Evolutionary conservation across 2,888 invertebrate species (phyloP).

Genomic region (Globia sparganii): DNA sequence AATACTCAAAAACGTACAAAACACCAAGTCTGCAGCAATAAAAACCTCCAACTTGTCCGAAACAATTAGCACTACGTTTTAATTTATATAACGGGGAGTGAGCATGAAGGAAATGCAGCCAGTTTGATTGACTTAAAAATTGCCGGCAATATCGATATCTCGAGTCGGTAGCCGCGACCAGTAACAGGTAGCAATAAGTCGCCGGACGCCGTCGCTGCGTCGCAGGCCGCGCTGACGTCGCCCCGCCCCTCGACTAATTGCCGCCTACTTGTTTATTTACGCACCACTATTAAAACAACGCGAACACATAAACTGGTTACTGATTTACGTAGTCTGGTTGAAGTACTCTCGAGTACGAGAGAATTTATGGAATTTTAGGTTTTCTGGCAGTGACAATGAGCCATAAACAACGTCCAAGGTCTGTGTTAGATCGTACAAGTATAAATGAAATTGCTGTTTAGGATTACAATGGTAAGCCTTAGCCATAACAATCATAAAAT

Average conservation of each 20-base stretch:
- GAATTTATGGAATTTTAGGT: constrained; percentile 29
- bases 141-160: constrained; percentile 59
- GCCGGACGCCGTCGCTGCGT: constrained; percentile 66
- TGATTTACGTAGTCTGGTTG: constrained; percentile 42
- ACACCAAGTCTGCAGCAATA: neutral
- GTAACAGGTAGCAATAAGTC: constrained; percentile 75
- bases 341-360: constrained; percentile 10
- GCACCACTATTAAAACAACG: constrained; percentile 65
- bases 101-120: constrained; percentile 24
- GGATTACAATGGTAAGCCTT: constrained; percentile 7
- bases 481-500: constrained; percentile 25
- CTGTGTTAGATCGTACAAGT: neutral
- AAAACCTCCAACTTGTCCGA: neutral
- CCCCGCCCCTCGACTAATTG: constrained; percentile 83
- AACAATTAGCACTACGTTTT: neutral
- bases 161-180: constrained; percentile 55
- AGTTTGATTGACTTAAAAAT: constrained; percentile 55
- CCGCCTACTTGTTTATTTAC: constrained; percentile 86
- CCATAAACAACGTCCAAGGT: neutral
- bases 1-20: neutral
- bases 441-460: constrained; percentile 12
- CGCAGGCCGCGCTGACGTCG: constrained; percentile 73
- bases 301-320: constrained; percentile 47
- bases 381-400: constrained; percentile 9
- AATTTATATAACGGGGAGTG: constrained; percentile 13